These are phyloP conservation scores for Erpornis zantholeuca DNA, from an alignment of 2,113 vertebrate genomes.

Conservation along the genomic window DNA sequence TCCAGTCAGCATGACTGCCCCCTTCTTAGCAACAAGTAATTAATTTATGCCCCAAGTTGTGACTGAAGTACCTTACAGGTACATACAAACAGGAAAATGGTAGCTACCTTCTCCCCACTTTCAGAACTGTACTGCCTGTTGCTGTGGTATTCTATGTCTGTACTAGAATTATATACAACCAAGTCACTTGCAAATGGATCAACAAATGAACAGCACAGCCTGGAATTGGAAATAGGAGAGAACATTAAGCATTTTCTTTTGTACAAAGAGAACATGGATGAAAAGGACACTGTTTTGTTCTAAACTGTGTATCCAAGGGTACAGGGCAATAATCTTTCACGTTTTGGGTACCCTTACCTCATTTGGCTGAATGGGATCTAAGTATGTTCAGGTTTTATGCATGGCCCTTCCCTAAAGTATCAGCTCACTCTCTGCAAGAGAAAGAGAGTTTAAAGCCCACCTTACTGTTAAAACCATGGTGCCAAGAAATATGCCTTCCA, in stretches of 20 bases:
- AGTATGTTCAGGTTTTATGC: neutral
- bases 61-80: neutral
- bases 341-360: neutral
- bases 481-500: slow-evolving; percentile 52
- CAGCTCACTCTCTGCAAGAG: neutral
- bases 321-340: neutral
- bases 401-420: neutral
- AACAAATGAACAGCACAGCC: neutral
- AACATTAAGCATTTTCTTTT: neutral
- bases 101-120: neutral
- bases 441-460: neutral
- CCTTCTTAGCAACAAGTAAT: neutral
- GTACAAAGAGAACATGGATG: accelerated
- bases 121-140: neutral
- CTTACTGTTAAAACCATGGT: neutral
- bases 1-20: neutral
- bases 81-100: neutral
- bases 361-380: neutral
- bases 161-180: neutral
- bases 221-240: neutral
- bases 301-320: neutral
- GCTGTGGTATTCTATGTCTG: neutral
- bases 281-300: neutral
- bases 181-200: neutral
- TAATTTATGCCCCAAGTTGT: neutral